Percentiles rank a stretch among this genome's conserved stretches.
These are phyloP conservation scores for Molorchus minor DNA, from an alignment of 2,888 invertebrate genomes.

Conservation along the genomic window DNA sequence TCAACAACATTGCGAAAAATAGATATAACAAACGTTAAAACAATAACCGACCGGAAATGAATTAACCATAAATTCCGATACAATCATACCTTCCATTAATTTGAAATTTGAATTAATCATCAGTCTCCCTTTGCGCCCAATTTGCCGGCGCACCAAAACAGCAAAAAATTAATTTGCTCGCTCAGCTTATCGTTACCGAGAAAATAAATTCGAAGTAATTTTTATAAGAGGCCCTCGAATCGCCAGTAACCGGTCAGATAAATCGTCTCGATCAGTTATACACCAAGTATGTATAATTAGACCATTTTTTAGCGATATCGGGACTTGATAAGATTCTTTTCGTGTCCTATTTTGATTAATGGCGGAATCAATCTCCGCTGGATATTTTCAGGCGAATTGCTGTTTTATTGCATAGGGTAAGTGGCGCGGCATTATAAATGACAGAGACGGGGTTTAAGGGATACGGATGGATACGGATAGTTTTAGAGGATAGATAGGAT, in stretches of 20 bases:
- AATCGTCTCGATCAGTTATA: slow-evolving; percentile 43
- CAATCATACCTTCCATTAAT: no score
- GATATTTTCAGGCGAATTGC: slow-evolving; percentile 35
- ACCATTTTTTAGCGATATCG: slow-evolving; percentile 45
- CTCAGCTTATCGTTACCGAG: slow-evolving; percentile 36
- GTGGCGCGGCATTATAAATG: slow-evolving; percentile 16
- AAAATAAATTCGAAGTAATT: slow-evolving; percentile 50
- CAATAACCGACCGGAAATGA: no score
- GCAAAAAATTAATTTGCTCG: slow-evolving; percentile 21
- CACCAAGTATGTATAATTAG: slow-evolving; percentile 44
- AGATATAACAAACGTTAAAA: no score
- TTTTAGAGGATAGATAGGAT: background rate
- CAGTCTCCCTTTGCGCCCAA: no score
- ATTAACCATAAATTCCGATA: no score
- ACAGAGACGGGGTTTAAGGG: background rate
- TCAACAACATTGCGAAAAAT: no score
- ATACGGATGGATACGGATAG: slow-evolving; percentile 11
- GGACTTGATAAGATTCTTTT: slow-evolving; percentile 42
- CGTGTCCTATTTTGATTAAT: slow-evolving; percentile 42
- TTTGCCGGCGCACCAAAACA: background rate
- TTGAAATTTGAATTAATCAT: no score
- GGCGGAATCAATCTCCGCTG: slow-evolving; percentile 39
- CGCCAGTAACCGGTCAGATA: slow-evolving; percentile 43
- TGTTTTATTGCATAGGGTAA: slow-evolving; percentile 35
- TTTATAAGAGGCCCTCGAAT: slow-evolving; percentile 48